Percentiles rank a stretch among this genome's conserved stretches.
Evolutionary conservation across 2,888 invertebrate genomes (phyloP).

Genomic region (Cyclophora albipunctata): DNA sequence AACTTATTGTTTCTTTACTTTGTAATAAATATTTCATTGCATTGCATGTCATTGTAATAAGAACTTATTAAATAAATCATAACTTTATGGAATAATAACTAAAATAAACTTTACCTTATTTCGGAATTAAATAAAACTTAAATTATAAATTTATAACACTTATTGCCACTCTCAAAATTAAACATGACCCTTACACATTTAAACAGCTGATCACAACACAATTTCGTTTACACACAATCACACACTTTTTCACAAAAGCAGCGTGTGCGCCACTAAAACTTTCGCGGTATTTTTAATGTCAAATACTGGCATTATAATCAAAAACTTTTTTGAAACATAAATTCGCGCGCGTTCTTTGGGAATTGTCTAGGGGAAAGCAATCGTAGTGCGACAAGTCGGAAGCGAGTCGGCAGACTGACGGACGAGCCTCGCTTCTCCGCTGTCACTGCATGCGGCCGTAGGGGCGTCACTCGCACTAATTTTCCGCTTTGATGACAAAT

Average conservation of each 20-base stretch:
- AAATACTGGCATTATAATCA: background rate
- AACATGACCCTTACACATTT: conserved; percentile 42
- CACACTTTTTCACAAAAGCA: conserved; percentile 55
- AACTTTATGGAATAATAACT: too few species aligned
- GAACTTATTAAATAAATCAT: too few species aligned
- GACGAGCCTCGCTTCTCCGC: conserved; percentile 22
- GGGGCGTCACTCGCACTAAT: conserved; percentile 59
- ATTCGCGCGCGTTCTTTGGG: conserved; percentile 27
- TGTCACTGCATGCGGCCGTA: conserved; percentile 56
- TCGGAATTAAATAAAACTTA: too few species aligned
- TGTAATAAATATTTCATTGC: too few species aligned
- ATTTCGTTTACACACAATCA: conserved; percentile 26
- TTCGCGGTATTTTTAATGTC: conserved; percentile 4
- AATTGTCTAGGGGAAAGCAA: conserved; percentile 34
- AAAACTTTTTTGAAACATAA: conserved; percentile 3
- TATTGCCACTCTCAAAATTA: background rate
- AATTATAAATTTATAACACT: too few species aligned
- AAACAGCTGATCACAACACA: conserved; percentile 49
- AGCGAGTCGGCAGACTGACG: conserved; percentile 55
- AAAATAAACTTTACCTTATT: too few species aligned
- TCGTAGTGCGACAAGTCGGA: conserved; percentile 54
- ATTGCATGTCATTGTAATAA: too few species aligned
- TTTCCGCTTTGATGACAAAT: conserved; percentile 56
- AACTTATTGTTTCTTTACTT: too few species aligned
- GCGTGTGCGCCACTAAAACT: conserved; percentile 32